These are phyloP conservation scores for Taenaris catops DNA, from an alignment of 2,888 invertebrate species.

Conservation along the genomic window DNA sequence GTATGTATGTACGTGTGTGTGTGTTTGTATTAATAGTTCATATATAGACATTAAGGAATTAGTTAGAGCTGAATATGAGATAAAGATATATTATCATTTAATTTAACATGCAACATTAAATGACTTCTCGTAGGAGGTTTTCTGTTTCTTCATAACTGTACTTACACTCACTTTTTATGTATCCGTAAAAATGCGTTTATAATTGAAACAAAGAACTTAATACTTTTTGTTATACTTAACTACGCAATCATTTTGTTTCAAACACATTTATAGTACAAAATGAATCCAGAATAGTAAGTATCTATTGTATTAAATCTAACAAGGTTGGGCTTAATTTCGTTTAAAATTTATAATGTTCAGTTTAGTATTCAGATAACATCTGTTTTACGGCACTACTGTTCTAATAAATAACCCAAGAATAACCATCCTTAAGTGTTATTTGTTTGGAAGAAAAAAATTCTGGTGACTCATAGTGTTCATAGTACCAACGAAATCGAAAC, in stretches of 20 bases:
- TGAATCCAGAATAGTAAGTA: conserved; percentile 94
- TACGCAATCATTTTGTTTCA: conserved; percentile 49
- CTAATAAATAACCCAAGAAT: background rate
- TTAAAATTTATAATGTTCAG: conserved; percentile 61
- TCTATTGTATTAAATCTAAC: conserved; percentile 50
- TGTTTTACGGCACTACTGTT: background rate
- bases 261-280: conserved; percentile 72
- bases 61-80: too few relatives aligned
- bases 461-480: conserved; percentile 69
- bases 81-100: too few relatives aligned
- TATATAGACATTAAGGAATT: too few relatives aligned
- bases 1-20: too few relatives aligned
- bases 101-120: too few relatives aligned
- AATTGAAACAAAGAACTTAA: conserved; percentile 61
- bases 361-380: conserved; percentile 27
- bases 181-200: too few relatives aligned
- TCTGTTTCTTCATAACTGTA: too few relatives aligned
- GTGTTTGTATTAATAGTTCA: too few relatives aligned
- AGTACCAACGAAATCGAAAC: conserved; percentile 48
- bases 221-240: conserved; percentile 47
- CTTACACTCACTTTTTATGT: too few relatives aligned
- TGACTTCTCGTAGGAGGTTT: too few relatives aligned
- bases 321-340: conserved; percentile 56
- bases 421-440: background rate
- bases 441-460: conserved; percentile 9